phyloP scores from a whole-genome alignment of 1,140 invertebrate species.

The Globodera rostochiensis region DNA sequence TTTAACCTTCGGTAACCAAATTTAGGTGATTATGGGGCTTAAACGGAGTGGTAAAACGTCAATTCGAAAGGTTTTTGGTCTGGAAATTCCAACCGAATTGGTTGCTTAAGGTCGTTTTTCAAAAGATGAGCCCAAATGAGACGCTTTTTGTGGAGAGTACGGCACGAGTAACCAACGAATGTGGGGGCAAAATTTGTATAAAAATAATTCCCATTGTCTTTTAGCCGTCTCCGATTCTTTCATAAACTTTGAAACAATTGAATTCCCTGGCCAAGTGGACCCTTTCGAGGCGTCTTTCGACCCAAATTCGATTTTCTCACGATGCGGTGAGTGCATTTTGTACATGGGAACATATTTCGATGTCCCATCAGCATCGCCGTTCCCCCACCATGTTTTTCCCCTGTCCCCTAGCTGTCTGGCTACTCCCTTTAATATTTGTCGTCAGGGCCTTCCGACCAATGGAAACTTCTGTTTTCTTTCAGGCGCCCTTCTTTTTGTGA shows the following conservation, averaged over 20 bases:
- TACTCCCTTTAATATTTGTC: too few species aligned
- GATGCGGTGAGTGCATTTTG: conserved; percentile 68
- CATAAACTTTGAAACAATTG: conserved; percentile 99
- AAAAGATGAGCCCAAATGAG: conserved; percentile 99
- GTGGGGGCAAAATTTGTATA: conserved; percentile 67
- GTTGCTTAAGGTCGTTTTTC: conserved; percentile 88
- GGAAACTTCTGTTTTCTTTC: not conserved
- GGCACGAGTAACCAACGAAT: conserved; percentile 96
- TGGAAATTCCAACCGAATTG: conserved; percentile 99
- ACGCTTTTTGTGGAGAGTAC: conserved; percentile 98
- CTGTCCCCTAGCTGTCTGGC: too few species aligned
- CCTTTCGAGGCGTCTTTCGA: conserved; percentile 95
- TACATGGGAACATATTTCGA: too few species aligned
- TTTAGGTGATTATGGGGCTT: conserved; percentile 43
- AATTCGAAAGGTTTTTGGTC: conserved; percentile 99
- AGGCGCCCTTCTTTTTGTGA: conserved; percentile 90
- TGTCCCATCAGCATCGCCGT: too few species aligned
- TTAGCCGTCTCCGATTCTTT: conserved; percentile 87
- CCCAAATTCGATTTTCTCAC: conserved; percentile 87
- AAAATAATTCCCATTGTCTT: conserved; percentile 30
- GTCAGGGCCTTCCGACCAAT: too few species aligned
- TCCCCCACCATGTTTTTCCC: too few species aligned
- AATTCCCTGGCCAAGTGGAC: conserved; percentile 97
- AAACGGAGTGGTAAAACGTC: conserved; percentile 95
- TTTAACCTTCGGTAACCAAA: not conserved